These are phyloP conservation scores for Euproctis similis DNA, from an alignment of 2,888 invertebrate species.

Conservation along the genomic window DNA sequence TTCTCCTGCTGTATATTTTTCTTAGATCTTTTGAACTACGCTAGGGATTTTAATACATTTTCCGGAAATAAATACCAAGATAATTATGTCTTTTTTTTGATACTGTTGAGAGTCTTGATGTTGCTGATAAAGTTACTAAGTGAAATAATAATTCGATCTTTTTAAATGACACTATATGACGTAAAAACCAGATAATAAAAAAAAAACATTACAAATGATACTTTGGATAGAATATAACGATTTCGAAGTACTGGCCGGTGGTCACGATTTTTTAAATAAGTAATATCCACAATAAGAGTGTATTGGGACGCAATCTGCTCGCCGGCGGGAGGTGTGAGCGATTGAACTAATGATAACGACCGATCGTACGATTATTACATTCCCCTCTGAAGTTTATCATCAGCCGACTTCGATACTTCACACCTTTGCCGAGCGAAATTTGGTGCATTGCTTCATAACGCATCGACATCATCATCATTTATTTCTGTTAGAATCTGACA, in stretches of 20 bases:
- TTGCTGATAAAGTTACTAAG: too few relatives aligned
- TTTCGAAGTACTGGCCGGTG: slow-evolving; percentile 13
- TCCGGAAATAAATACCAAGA: too few relatives aligned
- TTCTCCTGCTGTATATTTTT: too few relatives aligned
- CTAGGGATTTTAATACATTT: too few relatives aligned
- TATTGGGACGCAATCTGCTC: slow-evolving; percentile 57
- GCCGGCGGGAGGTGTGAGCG: slow-evolving; percentile 67
- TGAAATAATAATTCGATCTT: too few relatives aligned
- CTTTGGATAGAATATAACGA: slow-evolving; percentile 9
- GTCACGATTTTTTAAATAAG: slow-evolving; percentile 27
- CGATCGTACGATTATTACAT: slow-evolving; percentile 73
- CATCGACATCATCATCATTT: slow-evolving; percentile 16
- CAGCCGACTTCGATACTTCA: slow-evolving; percentile 42
- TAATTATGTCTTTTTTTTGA: too few relatives aligned
- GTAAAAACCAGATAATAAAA: too few relatives aligned
- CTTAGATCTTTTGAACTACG: too few relatives aligned
- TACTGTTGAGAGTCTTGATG: too few relatives aligned
- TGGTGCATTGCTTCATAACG: slow-evolving; percentile 25
- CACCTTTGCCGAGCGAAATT: slow-evolving; percentile 46
- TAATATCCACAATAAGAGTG: slow-evolving; percentile 57
- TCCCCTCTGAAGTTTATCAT: slow-evolving; percentile 57
- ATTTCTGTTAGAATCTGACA: too few relatives aligned
- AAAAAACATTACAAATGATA: slow-evolving; percentile 11
- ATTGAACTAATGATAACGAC: slow-evolving; percentile 66
- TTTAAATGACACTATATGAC: too few relatives aligned